Evolutionary conservation across 1,140 invertebrate genomes (phyloP).

Genomic region (Battus philenor): DNA sequence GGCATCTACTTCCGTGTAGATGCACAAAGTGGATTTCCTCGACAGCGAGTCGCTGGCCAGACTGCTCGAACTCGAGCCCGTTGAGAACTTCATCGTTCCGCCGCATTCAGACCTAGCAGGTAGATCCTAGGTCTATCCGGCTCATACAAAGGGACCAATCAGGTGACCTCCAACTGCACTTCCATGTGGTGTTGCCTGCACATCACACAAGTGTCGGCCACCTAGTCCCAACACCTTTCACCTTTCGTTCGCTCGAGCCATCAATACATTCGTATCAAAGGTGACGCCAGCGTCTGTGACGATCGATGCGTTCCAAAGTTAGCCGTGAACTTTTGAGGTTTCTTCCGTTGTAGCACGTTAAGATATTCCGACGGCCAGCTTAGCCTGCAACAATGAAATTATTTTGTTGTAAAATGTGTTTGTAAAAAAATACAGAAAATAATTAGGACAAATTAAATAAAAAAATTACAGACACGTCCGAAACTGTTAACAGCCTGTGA

Average conservation of each 20-base stretch:
- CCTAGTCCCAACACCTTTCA: constrained; percentile 19
- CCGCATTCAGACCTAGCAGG: constrained; percentile 24
- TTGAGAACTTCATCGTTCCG: constrained; percentile 75
- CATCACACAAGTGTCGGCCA: constrained; percentile 58
- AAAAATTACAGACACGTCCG: too few relatives aligned
- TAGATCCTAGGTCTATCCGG: not conserved
- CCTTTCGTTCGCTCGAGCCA: constrained; percentile 18
- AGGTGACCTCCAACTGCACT: constrained; percentile 64
- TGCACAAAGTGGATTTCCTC: constrained; percentile 76
- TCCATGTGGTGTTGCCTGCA: constrained; percentile 55
- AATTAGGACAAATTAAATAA: too few relatives aligned
- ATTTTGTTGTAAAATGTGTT: constrained; percentile 14
- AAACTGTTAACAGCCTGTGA: too few relatives aligned
- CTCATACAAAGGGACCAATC: constrained; percentile 19
- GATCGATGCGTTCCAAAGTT: constrained; percentile 27
- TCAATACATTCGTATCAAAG: constrained; percentile 1
- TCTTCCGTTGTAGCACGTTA: constrained; percentile 28
- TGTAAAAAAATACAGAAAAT: not conserved
- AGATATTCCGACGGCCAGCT: constrained; percentile 35
- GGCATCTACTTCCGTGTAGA: constrained; percentile 69
- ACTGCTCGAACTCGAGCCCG: constrained; percentile 73
- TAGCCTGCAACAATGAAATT: constrained; percentile 41
- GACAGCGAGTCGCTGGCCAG: constrained; percentile 75
- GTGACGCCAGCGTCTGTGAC: constrained; percentile 35
- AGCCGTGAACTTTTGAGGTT: constrained; percentile 27